These are phyloP conservation scores for Pangasius macronema DNA, from an alignment of 2,797 vertebrate genomes.

Conservation along the genomic window DNA sequence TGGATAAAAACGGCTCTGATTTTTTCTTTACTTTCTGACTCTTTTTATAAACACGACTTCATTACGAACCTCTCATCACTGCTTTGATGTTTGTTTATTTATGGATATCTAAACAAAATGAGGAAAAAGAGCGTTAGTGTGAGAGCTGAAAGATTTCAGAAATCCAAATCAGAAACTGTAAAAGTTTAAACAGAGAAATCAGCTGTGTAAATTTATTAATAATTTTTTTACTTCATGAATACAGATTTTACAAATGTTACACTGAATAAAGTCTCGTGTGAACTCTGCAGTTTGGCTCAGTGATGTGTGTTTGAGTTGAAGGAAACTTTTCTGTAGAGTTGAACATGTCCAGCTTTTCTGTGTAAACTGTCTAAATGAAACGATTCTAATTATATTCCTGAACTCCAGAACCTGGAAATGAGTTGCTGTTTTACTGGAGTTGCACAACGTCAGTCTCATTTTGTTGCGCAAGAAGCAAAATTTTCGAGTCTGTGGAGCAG, in stretches of 20 bases:
- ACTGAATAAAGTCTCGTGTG: constrained; percentile 9
- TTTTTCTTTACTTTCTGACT: neutral
- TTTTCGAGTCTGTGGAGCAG: neutral
- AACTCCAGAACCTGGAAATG: neutral
- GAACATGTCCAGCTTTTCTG: neutral
- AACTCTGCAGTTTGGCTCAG: neutral
- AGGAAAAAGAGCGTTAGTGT: neutral
- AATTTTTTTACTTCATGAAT: neutral
- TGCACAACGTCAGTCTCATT: neutral
- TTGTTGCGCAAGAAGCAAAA: neutral
- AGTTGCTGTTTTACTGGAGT: neutral
- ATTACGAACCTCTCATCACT: neutral
- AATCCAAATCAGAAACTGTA: neutral
- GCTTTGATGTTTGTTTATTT: neutral
- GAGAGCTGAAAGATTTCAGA: neutral
- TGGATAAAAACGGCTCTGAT: too few relatives aligned
- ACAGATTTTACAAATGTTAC: neutral
- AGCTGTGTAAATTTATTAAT: neutral
- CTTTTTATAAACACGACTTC: neutral
- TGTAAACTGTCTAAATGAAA: neutral
- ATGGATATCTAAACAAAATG: neutral
- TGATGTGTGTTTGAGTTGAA: neutral
- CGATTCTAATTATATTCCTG: neutral
- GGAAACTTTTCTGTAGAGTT: neutral
- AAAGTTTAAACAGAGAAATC: neutral